Evolutionary conservation across 2,888 invertebrate species (phyloP), one percentile per base, ranked within the genome.

Genomic region (Autographa gamma): DNA sequence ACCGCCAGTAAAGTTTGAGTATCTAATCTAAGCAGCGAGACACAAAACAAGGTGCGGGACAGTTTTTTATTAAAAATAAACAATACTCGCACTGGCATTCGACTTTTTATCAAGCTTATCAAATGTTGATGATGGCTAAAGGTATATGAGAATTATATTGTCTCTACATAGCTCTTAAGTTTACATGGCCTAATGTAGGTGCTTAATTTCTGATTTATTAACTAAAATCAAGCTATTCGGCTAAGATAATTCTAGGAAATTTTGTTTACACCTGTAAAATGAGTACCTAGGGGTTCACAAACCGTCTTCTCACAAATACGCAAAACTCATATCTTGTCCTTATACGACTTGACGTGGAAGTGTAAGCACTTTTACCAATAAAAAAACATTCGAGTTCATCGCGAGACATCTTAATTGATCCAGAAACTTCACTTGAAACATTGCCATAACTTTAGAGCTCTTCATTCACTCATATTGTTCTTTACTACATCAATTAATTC

Each of bases 91-190:
- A 63, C 32, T 67, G 62, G 63, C 59, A 67, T 69, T 69, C 60
- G 18, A 63, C 62, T 61, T 73, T 76, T 58, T 59, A 66, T 67
- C 59, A 60, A 41, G 32, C 58, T 75, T 69, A 69, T 67, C 69
- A 70, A 66, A 60, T 62, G 19, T 56, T 14, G 48, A 63, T 48
- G 60, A 9, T 63, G 34, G 58, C 41, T 32, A 41, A 64, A 69
- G 69, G 60, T 64, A 54, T 32, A 58, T 16, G 38, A 41, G 58
- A 56, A 68, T 68, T 48, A 60, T 19, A 41, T 56, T 19, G 18
- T 18, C 48, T 66, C 48, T 54, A 43, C 31, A 31, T 67, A 58
- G 56, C 19, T 34, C 32, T 18, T 52, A 9, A 11, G 16, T 6
- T 14, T 16, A 13, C 16, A 31, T 13, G 8, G 38, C 38, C 38